Evolutionary conservation across 2,797 vertebrate genomes (phyloP).

Genomic region (Lutjanus campechanus): DNA sequence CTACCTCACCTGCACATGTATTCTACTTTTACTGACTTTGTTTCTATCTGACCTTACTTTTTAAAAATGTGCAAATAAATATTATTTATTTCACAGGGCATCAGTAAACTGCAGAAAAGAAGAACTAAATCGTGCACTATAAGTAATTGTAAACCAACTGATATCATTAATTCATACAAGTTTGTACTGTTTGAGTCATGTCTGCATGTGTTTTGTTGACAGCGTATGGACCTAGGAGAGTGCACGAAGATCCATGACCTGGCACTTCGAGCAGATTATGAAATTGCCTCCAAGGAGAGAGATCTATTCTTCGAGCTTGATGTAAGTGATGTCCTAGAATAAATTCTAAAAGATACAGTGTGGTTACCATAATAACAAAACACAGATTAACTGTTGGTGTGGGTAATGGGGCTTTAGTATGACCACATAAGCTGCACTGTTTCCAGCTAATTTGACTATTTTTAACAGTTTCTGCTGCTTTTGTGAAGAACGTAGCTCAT

Average conservation of each 20-base stretch:
- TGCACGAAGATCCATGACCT: constrained; percentile 99
- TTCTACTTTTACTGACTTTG: no score
- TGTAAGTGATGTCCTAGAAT: constrained; percentile 85
- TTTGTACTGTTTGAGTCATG: neutral
- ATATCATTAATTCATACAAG: neutral
- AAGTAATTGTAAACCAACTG: neutral
- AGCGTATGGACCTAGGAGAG: constrained; percentile 99
- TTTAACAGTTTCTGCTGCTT: neutral
- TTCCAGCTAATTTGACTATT: neutral
- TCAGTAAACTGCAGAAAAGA: neutral
- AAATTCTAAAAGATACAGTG: neutral
- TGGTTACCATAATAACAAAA: neutral
- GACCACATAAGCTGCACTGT: neutral
- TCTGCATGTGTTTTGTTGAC: constrained; percentile 47
- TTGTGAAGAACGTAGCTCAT: neutral
- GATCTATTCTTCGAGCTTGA: constrained; percentile 99
- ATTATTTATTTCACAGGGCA: constrained; percentile 1
- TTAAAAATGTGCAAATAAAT: no score
- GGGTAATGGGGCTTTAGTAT: rapidly evolving
- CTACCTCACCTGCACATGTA: no score
- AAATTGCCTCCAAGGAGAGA: constrained; percentile 98
- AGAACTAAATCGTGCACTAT: neutral
- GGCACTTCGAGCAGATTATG: constrained; percentile 98
- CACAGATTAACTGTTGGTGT: neutral
- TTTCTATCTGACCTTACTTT: no score